phyloP scores from a whole-genome alignment of 2,113 vertebrate species.

The Stigmatopora argus region DNA sequence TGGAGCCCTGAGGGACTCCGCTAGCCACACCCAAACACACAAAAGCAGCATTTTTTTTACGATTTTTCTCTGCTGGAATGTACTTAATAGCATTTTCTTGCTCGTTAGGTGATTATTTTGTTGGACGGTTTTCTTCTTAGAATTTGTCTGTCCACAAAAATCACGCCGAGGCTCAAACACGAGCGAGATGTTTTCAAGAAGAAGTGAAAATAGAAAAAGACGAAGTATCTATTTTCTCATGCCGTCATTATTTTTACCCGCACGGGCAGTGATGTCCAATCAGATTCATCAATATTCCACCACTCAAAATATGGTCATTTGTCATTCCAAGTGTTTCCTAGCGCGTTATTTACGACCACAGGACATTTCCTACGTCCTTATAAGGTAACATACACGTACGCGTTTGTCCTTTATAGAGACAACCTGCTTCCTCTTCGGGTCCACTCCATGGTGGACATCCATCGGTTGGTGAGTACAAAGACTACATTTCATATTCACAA shows the following conservation, averaged over 20 bases:
- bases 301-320: background rate
- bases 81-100: too few relatives aligned
- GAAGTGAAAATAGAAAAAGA: slow-evolving; percentile 19
- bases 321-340: background rate
- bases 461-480: background rate
- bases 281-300: background rate
- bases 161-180: slow-evolving; percentile 13
- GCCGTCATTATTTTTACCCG: background rate
- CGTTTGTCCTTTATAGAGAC: background rate
- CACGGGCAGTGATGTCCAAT: background rate
- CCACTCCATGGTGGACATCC: background rate
- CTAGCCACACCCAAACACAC: too few relatives aligned
- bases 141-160: background rate
- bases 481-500: too few relatives aligned
- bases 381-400: background rate
- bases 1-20: too few relatives aligned
- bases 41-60: too few relatives aligned
- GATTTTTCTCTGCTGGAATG: too few relatives aligned
- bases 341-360: slow-evolving; percentile 1
- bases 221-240: slow-evolving; percentile 4
- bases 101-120: too few relatives aligned
- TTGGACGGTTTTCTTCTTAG: too few relatives aligned
- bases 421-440: slow-evolving; percentile 1
- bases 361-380: background rate
- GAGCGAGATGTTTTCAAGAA: background rate